phyloP scores from a whole-genome alignment of 1,140 invertebrate genomes.

The Acromyrmex charruanus region DNA sequence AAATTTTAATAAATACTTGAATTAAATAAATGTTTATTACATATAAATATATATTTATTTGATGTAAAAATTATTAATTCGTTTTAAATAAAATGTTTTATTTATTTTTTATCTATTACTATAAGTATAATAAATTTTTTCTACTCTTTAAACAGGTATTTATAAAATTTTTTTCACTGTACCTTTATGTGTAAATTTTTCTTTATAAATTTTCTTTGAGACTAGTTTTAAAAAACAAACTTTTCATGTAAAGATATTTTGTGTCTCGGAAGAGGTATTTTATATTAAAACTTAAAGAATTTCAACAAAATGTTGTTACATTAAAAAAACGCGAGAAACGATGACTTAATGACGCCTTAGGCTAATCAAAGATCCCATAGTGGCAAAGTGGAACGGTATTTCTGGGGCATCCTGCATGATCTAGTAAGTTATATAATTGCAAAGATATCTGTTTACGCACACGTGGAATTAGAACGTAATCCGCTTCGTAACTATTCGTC shows the following conservation, averaged over 20 bases:
- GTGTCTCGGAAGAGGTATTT: background rate
- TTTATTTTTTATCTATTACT: too few relatives aligned
- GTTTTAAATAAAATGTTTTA: too few relatives aligned
- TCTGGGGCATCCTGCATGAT: background rate
- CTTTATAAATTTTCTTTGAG: too few relatives aligned
- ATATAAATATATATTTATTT: too few relatives aligned
- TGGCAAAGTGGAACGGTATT: background rate
- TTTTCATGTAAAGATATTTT: background rate
- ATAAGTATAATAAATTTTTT: too few relatives aligned
- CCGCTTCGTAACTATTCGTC: background rate
- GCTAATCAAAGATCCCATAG: background rate
- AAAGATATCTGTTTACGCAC: background rate
- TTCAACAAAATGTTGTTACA: background rate
- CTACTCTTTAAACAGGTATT: too few relatives aligned
- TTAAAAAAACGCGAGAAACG: background rate
- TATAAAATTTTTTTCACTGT: too few relatives aligned
- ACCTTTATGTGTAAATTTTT: too few relatives aligned
- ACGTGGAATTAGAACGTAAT: background rate
- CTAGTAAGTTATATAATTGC: conserved; percentile 1
- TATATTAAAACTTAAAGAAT: background rate
- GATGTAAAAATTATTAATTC: too few relatives aligned
- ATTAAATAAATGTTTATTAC: too few relatives aligned
- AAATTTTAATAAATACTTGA: too few relatives aligned
- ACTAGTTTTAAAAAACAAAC: too few relatives aligned
- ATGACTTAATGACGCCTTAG: background rate